phyloP scores from a whole-genome alignment of 1,140 invertebrate species.

The Drosophila ficusphila region DNA sequence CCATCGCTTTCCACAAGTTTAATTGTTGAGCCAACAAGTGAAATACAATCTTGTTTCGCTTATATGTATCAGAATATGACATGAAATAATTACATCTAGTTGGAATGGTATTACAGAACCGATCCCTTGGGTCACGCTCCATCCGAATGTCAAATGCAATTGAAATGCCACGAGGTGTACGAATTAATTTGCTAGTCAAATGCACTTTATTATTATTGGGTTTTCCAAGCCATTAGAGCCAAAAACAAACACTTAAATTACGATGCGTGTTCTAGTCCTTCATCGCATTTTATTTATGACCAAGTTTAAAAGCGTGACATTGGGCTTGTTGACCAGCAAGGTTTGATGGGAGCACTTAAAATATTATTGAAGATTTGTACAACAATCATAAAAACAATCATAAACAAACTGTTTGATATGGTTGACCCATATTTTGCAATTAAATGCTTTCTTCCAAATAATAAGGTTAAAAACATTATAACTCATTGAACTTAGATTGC shows the following conservation, averaged over 20 bases:
- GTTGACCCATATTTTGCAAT: too few relatives aligned
- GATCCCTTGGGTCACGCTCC: slow-evolving; percentile 38
- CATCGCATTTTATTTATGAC: slow-evolving; percentile 29
- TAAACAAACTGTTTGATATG: too few relatives aligned
- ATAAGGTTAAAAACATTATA: too few relatives aligned
- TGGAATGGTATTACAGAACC: slow-evolving; percentile 1
- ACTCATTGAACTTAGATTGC: too few relatives aligned
- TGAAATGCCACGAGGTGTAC: slow-evolving; percentile 32
- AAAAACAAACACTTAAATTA: slow-evolving; percentile 19
- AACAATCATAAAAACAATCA: too few relatives aligned
- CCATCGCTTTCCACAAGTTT: slow-evolving; percentile 4
- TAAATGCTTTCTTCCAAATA: too few relatives aligned
- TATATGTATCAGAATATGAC: slow-evolving; percentile 18
- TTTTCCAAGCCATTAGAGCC: slow-evolving; percentile 31
- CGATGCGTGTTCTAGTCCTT: slow-evolving; percentile 35
- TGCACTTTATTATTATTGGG: slow-evolving; percentile 43
- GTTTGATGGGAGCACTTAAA: not conserved
- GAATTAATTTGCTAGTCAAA: slow-evolving; percentile 42
- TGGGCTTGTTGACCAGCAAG: not conserved
- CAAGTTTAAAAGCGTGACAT: slow-evolving; percentile 15
- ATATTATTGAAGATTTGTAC: too few relatives aligned
- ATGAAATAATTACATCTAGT: slow-evolving; percentile 29
- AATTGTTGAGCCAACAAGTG: slow-evolving; percentile 33
- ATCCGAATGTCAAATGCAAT: slow-evolving; percentile 37
- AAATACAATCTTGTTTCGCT: slow-evolving; percentile 5